Evolutionary conservation across 2,888 invertebrate species (phyloP), one percentile per base, ranked within the genome.

Genomic region (Achlya flavicornis): DNA sequence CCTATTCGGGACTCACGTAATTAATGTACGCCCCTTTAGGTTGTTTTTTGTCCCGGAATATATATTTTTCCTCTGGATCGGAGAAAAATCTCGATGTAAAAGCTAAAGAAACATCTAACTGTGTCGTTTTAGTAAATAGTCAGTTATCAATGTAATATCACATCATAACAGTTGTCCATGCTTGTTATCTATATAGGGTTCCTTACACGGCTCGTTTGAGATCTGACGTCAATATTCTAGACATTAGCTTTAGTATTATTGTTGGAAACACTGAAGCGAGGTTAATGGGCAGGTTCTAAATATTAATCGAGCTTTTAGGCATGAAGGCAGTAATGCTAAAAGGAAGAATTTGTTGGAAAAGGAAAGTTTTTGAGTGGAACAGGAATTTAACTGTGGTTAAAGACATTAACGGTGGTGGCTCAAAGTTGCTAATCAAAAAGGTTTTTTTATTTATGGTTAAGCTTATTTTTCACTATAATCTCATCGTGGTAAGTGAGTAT

Each of bases 161-260:
- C 19, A 53, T 19, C 14, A 10, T 19, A n/a, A 53, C n/a, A 53
- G 19, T 53, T 16, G 19, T 10, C 19, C 53, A 10, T 16, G 53
- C 53, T 53, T 53, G 53, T 16, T 48, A 16, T 53, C 8, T 53
- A 10, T 53, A 53, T 19, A 53, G 53, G 53, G 19, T 7, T 19
- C 5, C n/a, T 48, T n/a, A n/a, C 53, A 53, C 19, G 53, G 53
- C 1, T 53, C 53, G 19, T 53, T 53, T 53, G 19, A 16, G 53
- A 53, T 53, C 19, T 53, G 53, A 53, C 53, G 53, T 53, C 53
- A 53, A 53, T 53, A 53, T 53, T 53, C 53, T 19, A 53, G 53
- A 19, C 53, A 10, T 53, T 53, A 53, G 53, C 53, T 53, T 53
- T 53, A 53, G 53, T 53, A 53, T 53, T 53, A 53, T 19, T 53